These are phyloP conservation scores for Leptobrachium ailaonicum DNA, from an alignment of 2,113 vertebrate species.

Conservation along the genomic window DNA sequence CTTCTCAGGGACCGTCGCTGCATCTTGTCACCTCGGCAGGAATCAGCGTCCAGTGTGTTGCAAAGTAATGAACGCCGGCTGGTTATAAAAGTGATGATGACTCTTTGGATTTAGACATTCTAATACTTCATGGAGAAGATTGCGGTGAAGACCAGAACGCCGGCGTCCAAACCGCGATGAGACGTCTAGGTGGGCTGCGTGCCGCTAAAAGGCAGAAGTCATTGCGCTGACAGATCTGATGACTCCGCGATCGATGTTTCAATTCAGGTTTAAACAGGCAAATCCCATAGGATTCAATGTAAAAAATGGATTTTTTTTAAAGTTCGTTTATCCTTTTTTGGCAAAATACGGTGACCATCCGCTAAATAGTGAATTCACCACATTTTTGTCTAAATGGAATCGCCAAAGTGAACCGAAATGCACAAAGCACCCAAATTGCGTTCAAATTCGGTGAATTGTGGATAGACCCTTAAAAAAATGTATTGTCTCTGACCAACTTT, in stretches of 20 bases:
- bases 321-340: too few species aligned
- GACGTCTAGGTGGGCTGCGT: constrained; percentile 9
- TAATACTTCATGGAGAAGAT: constrained; percentile 14
- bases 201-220: not conserved
- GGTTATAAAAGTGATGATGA: not conserved
- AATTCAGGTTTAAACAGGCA: too few species aligned
- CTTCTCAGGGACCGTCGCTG: not conserved
- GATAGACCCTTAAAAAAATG: too few species aligned
- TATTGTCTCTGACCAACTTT: too few species aligned
- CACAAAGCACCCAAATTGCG: too few species aligned
- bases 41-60: constrained; percentile 10
- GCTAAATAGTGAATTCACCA: too few species aligned
- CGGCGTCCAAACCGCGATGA: not conserved
- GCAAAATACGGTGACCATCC: too few species aligned
- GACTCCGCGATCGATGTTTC: not conserved
- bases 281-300: too few species aligned
- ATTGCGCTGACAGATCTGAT: constrained; percentile 11
- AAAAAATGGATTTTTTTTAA: too few species aligned
- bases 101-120: constrained; percentile 2
- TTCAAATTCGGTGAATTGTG: too few species aligned
- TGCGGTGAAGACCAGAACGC: not conserved
- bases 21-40: not conserved
- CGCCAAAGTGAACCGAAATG: too few species aligned
- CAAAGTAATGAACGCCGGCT: constrained; percentile 2
- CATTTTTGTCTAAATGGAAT: too few species aligned